These are phyloP conservation scores for Lacerta bilineata DNA, from an alignment of 2,797 vertebrate species.

Conservation along the genomic window DNA sequence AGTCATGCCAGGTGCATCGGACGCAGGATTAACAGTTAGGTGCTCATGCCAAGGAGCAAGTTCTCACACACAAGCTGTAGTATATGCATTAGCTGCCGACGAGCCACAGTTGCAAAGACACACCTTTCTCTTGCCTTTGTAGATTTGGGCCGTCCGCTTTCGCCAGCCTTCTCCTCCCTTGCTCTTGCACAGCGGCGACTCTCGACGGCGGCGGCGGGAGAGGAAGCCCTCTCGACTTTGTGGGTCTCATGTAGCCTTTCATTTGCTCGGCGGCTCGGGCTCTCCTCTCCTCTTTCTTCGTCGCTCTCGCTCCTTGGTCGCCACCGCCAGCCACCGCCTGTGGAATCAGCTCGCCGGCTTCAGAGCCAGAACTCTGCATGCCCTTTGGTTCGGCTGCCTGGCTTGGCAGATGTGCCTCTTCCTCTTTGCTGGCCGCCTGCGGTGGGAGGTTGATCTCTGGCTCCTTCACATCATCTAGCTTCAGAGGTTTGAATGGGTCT, in stretches of 20 bases:
- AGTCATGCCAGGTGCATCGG: conserved; percentile 64
- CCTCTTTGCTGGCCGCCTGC: accelerated
- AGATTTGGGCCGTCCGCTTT: conserved; percentile 42
- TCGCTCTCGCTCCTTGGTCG: conserved; percentile 28
- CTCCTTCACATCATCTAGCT: neutral
- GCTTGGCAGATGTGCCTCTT: neutral
- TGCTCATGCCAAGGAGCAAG: conserved; percentile 69
- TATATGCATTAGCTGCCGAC: conserved; percentile 43
- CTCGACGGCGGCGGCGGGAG: conserved; percentile 44
- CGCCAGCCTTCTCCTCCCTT: conserved; percentile 49
- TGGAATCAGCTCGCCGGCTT: accelerated
- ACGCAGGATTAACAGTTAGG: conserved; percentile 18
- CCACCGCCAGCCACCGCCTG: conserved; percentile 7
- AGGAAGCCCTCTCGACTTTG: conserved; percentile 73
- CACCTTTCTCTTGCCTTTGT: conserved; percentile 69
- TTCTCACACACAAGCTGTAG: conserved; percentile 56
- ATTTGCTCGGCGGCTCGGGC: conserved; percentile 61
- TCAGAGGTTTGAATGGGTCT: neutral
- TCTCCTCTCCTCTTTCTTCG: conserved; percentile 58
- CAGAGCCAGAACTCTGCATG: accelerated
- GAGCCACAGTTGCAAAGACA: conserved; percentile 67
- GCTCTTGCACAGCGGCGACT: conserved; percentile 34
- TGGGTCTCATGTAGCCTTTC: conserved; percentile 85
- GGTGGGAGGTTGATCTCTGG: neutral
- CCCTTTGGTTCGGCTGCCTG: neutral